Evolutionary conservation across 2,113 vertebrate species (phyloP).

Genomic region (Boulengeromyrus knoepffleri): DNA sequence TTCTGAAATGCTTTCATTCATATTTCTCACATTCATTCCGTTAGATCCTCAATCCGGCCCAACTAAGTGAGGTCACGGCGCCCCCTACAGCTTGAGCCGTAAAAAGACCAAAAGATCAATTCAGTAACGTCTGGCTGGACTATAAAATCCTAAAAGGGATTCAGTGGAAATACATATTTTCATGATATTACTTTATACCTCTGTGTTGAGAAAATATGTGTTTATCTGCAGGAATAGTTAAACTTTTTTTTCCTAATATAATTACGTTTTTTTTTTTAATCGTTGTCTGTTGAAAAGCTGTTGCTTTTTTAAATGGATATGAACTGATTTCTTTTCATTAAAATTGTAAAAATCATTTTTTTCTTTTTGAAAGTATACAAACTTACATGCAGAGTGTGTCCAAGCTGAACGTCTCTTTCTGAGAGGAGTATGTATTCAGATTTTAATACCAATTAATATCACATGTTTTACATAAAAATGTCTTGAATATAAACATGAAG

Average conservation of each 20-base stretch:
- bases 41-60: background rate
- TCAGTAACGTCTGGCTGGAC: background rate
- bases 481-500: background rate
- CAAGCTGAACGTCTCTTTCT: background rate
- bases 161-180: background rate
- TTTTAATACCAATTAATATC: background rate
- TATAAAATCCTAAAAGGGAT: background rate
- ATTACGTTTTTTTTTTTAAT: background rate
- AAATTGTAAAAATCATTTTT: background rate
- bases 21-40: background rate
- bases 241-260: background rate
- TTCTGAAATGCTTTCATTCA: background rate
- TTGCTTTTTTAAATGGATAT: background rate
- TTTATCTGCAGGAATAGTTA: background rate
- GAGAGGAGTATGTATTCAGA: background rate
- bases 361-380: background rate
- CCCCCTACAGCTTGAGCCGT: background rate
- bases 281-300: background rate
- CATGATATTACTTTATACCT: background rate
- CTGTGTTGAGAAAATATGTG: background rate
- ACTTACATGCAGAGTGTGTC: background rate
- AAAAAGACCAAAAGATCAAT: background rate
- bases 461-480: background rate
- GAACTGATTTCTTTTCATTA: background rate
- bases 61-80: background rate